Conservation (phyloP, 1,140 invertebrate species). For the Rhyzopertha dominica region DNA sequence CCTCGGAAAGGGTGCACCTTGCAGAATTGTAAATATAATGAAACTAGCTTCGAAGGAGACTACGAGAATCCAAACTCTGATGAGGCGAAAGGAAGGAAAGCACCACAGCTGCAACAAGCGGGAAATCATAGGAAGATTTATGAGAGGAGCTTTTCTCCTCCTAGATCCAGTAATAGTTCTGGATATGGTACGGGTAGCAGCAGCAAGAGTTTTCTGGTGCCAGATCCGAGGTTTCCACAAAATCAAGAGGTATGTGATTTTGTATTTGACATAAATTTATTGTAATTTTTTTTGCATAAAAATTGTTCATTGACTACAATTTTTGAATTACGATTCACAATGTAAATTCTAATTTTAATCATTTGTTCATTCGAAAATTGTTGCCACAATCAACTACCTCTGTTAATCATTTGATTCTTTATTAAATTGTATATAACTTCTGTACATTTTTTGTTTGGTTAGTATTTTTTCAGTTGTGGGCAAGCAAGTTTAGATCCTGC, state of each 20-base stretch:
- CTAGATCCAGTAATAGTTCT: slow-evolving; percentile 75
- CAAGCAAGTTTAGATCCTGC: no score
- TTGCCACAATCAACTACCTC: no score
- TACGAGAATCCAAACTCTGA: slow-evolving; percentile 58
- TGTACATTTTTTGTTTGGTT: no score
- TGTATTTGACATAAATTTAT: no score
- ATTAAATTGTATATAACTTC: no score
- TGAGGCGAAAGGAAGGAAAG: slow-evolving; percentile 35
- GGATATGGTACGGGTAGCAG: slow-evolving; percentile 80
- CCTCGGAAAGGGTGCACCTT: slow-evolving; percentile 60
- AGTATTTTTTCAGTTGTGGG: no score
- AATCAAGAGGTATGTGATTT: slow-evolving; percentile 46
- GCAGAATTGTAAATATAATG: slow-evolving; percentile 63
- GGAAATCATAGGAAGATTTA: slow-evolving; percentile 60
- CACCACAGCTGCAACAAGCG: slow-evolving; percentile 49
- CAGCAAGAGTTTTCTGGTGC: slow-evolving; percentile 59
- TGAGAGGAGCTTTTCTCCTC: slow-evolving; percentile 72
- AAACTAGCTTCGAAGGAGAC: slow-evolving; percentile 60
- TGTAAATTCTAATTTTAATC: no score
- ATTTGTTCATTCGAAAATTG: no score
- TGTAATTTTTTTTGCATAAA: no score
- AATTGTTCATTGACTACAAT: no score
- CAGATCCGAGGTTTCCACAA: slow-evolving; percentile 51
- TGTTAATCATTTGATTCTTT: no score
- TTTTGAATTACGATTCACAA: no score